These are phyloP conservation scores for Procambarus virginalis DNA, from an alignment of 1,140 invertebrate genomes.

Conservation along the genomic window DNA sequence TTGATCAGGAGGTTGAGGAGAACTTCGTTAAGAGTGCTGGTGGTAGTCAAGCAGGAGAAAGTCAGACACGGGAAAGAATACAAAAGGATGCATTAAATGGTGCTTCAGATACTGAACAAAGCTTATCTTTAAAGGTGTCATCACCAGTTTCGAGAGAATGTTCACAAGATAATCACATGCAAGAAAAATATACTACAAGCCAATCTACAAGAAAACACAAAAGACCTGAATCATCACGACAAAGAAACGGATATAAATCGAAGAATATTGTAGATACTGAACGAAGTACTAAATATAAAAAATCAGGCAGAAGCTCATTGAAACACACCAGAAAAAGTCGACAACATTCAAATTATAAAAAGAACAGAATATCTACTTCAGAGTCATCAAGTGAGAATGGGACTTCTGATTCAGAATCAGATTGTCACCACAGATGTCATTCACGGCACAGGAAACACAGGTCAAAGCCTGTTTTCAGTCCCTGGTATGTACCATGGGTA, in stretches of 20 bases:
- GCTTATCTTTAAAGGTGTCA: neutral
- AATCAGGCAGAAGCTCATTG: neutral
- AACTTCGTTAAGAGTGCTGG: neutral
- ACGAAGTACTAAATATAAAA: neutral
- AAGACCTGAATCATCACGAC: neutral
- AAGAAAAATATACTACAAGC: neutral
- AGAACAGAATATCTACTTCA: constrained; percentile 9
- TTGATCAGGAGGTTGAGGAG: neutral
- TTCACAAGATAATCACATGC: neutral
- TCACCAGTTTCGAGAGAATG: neutral
- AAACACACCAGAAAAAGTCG: neutral
- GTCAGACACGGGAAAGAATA: neutral
- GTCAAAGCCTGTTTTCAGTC: neutral
- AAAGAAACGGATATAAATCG: neutral
- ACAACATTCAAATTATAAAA: neutral
- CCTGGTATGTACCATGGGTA: neutral
- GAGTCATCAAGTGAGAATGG: neutral
- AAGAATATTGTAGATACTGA: constrained; percentile 3
- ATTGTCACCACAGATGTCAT: neutral
- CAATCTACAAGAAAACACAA: neutral
- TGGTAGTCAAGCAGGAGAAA: neutral
- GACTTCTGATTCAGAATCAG: neutral
- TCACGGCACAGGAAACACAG: neutral
- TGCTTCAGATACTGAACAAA: neutral
- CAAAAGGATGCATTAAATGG: neutral